Evolutionary conservation across 2,888 invertebrate genomes (phyloP), one percentile per base, ranked within the genome.

Genomic region (Cacoxenus indagator): DNA sequence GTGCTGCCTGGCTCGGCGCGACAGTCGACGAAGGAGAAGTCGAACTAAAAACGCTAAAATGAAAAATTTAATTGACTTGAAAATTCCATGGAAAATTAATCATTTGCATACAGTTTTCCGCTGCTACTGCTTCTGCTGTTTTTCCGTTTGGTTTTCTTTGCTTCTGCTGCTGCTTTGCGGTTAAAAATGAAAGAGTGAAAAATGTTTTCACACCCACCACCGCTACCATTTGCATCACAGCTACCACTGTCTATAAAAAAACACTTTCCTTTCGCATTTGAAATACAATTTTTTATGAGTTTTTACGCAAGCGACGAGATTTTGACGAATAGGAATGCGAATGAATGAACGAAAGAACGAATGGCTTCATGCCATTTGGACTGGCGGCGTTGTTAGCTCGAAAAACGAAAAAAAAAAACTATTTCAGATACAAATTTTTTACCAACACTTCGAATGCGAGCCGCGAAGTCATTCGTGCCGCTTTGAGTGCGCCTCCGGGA

Each of bases 41-140:
- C 14, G 27, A 27, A 48, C 48, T 64, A n/a, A 46, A 48, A 64
- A 51, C 22, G 51, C 51, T 67, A 70, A 68, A 71, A 73, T 67
- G 72, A 74, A 77, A 75, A 81, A 75, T 77, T 82, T 81, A 85
- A 83, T 84, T 84, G 80, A 75, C 77, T 77, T 80, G 77, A 81
- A 83, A 84, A 77, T 85, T 85, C 80, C 75, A 73, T 76, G 84
- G 76, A 85, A 84, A 81, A 78, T 83, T 75, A 77, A 79, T 81
- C 80, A 85, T 85, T 85, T 85, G 83, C 85, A 84, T 84, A 83
- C 73, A 55, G 59, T 24, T 55, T 26, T 48, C 19, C 8, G n/a
- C 9, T 48, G 19, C 19, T 48, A 9, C 19, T 51, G 51, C 14
- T 37, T 2, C 14, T 37, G 37, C 14, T 37, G 37, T 37, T 37